Evolutionary conservation across 1,140 invertebrate species (phyloP).

Genomic region (Drosophila teissieri): DNA sequence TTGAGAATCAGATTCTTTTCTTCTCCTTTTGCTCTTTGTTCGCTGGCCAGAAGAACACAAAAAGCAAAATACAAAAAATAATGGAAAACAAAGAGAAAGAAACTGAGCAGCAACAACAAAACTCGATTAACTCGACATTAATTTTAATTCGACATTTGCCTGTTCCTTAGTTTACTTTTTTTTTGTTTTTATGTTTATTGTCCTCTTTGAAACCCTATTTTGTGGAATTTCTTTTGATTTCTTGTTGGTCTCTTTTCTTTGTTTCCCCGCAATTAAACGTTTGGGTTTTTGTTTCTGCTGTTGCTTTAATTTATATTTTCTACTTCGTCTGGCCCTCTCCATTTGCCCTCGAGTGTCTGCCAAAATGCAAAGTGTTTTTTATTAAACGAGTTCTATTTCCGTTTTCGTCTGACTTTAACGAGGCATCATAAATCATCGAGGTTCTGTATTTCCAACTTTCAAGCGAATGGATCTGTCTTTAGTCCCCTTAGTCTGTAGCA

Average conservation of each 20-base stretch:
- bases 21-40: slow-evolving; percentile 28
- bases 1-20: slow-evolving; percentile 73
- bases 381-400: slow-evolving; percentile 62
- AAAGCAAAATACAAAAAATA: slow-evolving; percentile 5
- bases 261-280: slow-evolving; percentile 57
- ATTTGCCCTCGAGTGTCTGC: slow-evolving; percentile 35
- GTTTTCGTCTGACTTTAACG: slow-evolving; percentile 46
- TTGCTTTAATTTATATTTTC: slow-evolving; percentile 47
- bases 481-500: not conserved
- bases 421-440: slow-evolving; percentile 44
- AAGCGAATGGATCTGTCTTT: slow-evolving; percentile 22
- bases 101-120: slow-evolving; percentile 69
- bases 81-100: slow-evolving; percentile 32
- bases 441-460: slow-evolving; percentile 28
- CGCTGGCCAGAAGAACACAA: slow-evolving; percentile 27
- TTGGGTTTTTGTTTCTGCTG: slow-evolving; percentile 25
- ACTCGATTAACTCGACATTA: slow-evolving; percentile 83
- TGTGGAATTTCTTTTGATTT: slow-evolving; percentile 50
- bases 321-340: slow-evolving; percentile 1
- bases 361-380: slow-evolving; percentile 57
- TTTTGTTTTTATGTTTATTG: slow-evolving; percentile 20
- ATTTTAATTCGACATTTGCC: slow-evolving; percentile 80
- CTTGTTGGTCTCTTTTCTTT: slow-evolving; percentile 19
- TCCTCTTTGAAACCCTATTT: slow-evolving; percentile 57
- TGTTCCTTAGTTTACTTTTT: slow-evolving; percentile 31